phyloP scores from a whole-genome alignment of 2,888 invertebrate species.

The Clitarchus hookeri region DNA sequence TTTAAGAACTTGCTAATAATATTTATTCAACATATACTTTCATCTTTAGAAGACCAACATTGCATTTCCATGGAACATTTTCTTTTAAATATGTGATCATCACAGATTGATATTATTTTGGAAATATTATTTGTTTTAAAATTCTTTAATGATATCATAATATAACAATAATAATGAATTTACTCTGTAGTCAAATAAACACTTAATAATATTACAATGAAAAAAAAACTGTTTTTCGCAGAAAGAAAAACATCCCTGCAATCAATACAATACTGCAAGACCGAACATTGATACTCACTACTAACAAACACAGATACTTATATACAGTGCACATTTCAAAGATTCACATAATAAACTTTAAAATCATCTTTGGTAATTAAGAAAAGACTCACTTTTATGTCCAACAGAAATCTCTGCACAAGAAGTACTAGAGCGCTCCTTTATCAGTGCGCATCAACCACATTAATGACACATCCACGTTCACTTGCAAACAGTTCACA shows the following conservation, averaged over 20 bases:
- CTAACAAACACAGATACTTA: slow-evolving; percentile 1
- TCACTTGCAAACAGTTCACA: background rate
- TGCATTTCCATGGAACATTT: slow-evolving; percentile 23
- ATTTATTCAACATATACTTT: slow-evolving; percentile 18
- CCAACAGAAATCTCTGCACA: background rate
- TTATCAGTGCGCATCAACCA: slow-evolving; percentile 17
- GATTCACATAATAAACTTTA: slow-evolving; percentile 15
- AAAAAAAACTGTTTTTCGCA: slow-evolving; percentile 3
- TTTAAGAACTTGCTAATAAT: slow-evolving; percentile 15
- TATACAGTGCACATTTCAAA: background rate
- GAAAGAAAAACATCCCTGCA: slow-evolving; percentile 14
- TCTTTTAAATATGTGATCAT: slow-evolving; percentile 39
- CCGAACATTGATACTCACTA: background rate
- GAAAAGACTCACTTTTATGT: slow-evolving; percentile 24
- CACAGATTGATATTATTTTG: slow-evolving; percentile 40
- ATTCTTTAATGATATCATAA: slow-evolving; percentile 22
- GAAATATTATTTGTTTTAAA: slow-evolving; percentile 26
- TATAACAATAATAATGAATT: slow-evolving; percentile 27
- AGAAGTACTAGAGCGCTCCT: background rate
- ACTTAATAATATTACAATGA: background rate
- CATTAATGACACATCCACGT: background rate
- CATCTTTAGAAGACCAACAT: slow-evolving; percentile 26
- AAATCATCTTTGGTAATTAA: slow-evolving; percentile 38
- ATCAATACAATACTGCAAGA: background rate
- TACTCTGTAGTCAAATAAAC: slow-evolving; percentile 19